phyloP scores from a whole-genome alignment of 2,888 invertebrate species.

The Ashinkailepas kermadecensis region DNA sequence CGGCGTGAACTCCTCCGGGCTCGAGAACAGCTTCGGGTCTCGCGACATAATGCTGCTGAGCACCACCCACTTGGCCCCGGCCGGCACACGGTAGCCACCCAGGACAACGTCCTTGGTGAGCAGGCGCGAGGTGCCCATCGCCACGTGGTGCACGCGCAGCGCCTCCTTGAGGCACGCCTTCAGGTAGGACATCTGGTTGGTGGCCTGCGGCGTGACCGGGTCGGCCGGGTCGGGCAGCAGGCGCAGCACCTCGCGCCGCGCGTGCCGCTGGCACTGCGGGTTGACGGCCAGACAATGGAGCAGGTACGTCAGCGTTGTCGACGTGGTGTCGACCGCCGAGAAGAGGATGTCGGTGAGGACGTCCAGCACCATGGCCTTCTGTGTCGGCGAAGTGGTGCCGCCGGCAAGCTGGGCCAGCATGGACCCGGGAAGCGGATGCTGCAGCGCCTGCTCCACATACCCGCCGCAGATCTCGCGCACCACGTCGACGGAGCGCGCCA shows the following conservation, averaged over 20 bases:
- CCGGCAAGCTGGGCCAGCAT: background rate
- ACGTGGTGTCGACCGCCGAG: slow-evolving; percentile 10
- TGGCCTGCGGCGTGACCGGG: background rate
- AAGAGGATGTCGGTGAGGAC: background rate
- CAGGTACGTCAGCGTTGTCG: slow-evolving; percentile 22
- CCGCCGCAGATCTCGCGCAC: background rate
- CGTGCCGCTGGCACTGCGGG: slow-evolving; percentile 2
- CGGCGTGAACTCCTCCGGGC: slow-evolving; percentile 40
- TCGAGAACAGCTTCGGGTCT: slow-evolving; percentile 37
- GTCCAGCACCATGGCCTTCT: background rate
- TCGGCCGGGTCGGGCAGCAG: background rate
- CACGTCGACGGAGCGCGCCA: background rate
- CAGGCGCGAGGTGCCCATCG: slow-evolving; percentile 41
- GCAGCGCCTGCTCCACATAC: background rate
- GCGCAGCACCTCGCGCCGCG: background rate
- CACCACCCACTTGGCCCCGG: slow-evolving; percentile 23
- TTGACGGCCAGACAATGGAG: slow-evolving; percentile 6
- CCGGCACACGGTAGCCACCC: slow-evolving; percentile 40
- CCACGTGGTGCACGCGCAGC: slow-evolving; percentile 42
- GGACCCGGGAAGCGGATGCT: background rate
- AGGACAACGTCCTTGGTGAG: slow-evolving; percentile 41
- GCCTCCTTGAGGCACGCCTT: slow-evolving; percentile 40
- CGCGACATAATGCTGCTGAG: background rate
- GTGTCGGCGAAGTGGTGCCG: background rate
- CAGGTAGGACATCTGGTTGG: slow-evolving; percentile 35